These are phyloP conservation scores for Thalassaphorura encarpata DNA, from an alignment of 1,140 invertebrate species.

Conservation along the genomic window DNA sequence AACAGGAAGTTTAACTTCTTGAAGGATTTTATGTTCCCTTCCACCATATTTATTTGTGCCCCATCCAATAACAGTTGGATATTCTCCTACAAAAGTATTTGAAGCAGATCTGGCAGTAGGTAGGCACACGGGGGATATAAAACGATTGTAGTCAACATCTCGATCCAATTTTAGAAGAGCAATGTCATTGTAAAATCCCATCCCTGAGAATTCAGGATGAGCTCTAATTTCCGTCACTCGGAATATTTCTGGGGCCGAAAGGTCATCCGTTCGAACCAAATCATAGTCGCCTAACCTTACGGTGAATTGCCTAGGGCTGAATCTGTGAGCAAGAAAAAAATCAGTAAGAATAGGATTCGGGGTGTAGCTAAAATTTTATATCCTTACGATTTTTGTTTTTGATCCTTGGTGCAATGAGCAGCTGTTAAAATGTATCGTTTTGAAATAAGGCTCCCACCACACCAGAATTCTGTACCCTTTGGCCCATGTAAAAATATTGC, in stretches of 20 bases:
- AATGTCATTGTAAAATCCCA: conserved; percentile 86
- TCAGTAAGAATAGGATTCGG: background rate
- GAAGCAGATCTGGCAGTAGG: conserved; percentile 49
- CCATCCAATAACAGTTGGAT: conserved; percentile 84
- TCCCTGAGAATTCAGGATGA: conserved; percentile 67
- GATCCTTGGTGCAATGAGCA: conserved; percentile 81
- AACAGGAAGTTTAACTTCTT: conserved; percentile 72
- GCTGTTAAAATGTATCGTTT: conserved; percentile 72
- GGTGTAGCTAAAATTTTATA: no score
- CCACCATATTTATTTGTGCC: conserved; percentile 49
- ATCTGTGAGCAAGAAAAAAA: conserved; percentile 46
- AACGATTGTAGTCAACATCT: conserved; percentile 54
- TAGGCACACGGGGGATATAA: conserved; percentile 78
- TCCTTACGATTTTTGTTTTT: conserved; percentile 76
- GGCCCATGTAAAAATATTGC: conserved; percentile 81
- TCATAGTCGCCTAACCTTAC: conserved; percentile 81
- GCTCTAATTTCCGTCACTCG: conserved; percentile 63
- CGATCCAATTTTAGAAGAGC: conserved; percentile 65
- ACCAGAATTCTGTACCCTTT: conserved; percentile 82
- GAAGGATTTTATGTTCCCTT: conserved; percentile 67
- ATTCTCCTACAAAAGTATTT: conserved; percentile 55
- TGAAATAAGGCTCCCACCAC: conserved; percentile 77
- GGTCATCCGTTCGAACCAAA: conserved; percentile 66
- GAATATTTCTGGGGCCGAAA: conserved; percentile 63
- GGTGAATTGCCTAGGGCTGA: conserved; percentile 72